These are phyloP conservation scores for Petrocephalus zakoni DNA, from an alignment of 2,113 vertebrate genomes.

Conservation along the genomic window DNA sequence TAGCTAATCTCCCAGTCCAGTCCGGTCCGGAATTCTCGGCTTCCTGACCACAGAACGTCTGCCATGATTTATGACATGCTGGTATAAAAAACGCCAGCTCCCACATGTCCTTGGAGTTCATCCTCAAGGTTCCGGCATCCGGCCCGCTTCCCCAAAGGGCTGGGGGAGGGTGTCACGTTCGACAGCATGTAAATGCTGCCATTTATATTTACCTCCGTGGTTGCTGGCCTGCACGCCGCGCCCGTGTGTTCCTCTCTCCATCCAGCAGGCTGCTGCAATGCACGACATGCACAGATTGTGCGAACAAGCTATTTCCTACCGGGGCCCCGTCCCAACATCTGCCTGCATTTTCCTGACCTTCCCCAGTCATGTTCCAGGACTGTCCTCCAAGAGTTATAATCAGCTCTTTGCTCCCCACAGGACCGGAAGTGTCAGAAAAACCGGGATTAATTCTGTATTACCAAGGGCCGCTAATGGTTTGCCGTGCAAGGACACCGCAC, in stretches of 20 bases:
- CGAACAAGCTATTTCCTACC: constrained; percentile 16
- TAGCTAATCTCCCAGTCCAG: not conserved
- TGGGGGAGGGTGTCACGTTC: not conserved
- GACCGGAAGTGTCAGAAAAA: constrained; percentile 16
- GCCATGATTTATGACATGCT: not conserved
- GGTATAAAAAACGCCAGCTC: not conserved
- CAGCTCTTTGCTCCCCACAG: constrained; percentile 20
- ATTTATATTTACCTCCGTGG: not conserved
- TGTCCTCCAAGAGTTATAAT: constrained; percentile 23
- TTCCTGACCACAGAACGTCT: not conserved
- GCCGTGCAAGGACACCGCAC: not conserved
- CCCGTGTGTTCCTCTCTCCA: not conserved
- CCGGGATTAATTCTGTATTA: constrained; percentile 14
- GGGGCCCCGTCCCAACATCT: constrained; percentile 17
- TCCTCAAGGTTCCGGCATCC: not conserved
- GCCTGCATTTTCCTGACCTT: constrained; percentile 20
- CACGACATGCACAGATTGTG: constrained; percentile 9
- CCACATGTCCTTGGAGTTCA: not conserved
- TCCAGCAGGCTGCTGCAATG: not conserved
- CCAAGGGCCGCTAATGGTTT: not conserved
- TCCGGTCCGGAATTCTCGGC: not conserved
- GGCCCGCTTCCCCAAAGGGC: not conserved
- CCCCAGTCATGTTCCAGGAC: constrained; percentile 16
- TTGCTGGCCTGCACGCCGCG: not conserved
- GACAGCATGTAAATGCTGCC: not conserved